A percentile compares a stretch with the other conserved stretches of the same genome.
Evolutionary conservation across 2,888 invertebrate genomes (phyloP).

Genomic region (Baccha elongata): DNA sequence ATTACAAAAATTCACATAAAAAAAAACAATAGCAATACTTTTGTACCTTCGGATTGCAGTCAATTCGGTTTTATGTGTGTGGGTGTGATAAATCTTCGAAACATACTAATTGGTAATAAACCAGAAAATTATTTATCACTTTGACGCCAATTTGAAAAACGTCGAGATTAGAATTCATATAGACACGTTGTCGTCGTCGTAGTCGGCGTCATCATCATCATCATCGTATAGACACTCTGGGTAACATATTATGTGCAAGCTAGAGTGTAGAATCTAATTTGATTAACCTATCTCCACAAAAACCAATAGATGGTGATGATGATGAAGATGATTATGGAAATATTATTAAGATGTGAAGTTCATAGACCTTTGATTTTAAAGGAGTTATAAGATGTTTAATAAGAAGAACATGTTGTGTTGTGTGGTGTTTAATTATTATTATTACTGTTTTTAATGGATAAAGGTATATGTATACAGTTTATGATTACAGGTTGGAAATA

Average conservation of each 20-base stretch:
- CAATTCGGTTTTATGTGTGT: not conserved
- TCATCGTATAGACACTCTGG: too few relatives aligned
- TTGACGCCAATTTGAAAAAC: slow-evolving; percentile 32
- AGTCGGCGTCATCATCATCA: too few relatives aligned
- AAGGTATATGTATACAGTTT: not conserved
- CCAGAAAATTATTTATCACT: slow-evolving; percentile 63
- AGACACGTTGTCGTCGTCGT: slow-evolving; percentile 7
- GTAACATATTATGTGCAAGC: slow-evolving; percentile 9
- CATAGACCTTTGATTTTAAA: slow-evolving; percentile 14
- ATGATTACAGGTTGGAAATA: not conserved
- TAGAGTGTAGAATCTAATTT: slow-evolving; percentile 32
- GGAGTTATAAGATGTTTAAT: not conserved
- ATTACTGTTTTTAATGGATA: not conserved
- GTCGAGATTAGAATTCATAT: slow-evolving; percentile 1
- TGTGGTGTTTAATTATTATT: slow-evolving; percentile 17
- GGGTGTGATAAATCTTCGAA: slow-evolving; percentile 29
- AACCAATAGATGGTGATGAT: slow-evolving; percentile 13
- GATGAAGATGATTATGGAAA: slow-evolving; percentile 27
- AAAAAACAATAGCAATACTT: slow-evolving; percentile 6
- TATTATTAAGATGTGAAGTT: slow-evolving; percentile 15
- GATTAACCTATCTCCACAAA: slow-evolving; percentile 28
- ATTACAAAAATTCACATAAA: slow-evolving; percentile 20
- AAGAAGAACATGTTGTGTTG: slow-evolving; percentile 1
- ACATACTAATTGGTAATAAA: slow-evolving; percentile 62
- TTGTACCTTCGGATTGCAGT: not conserved